phyloP scores from a whole-genome alignment of 2,888 invertebrate species.

The Abrostola tripartita region DNA sequence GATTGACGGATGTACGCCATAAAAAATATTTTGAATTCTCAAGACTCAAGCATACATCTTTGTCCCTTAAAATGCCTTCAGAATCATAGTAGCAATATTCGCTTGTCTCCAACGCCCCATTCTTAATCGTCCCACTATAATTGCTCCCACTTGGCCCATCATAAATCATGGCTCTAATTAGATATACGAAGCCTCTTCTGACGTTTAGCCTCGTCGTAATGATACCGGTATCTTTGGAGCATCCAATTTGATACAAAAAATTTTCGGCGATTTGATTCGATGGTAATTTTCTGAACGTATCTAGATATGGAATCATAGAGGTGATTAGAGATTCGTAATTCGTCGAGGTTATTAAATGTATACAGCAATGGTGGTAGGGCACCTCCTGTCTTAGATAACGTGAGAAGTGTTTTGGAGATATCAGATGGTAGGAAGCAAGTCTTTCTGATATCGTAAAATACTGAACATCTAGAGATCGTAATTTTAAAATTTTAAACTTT shows the following conservation, averaged over 20 bases:
- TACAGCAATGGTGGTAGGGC: neutral
- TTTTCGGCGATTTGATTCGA: constrained; percentile 54
- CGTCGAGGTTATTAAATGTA: constrained; percentile 34
- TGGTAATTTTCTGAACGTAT: constrained; percentile 37
- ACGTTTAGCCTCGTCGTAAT: constrained; percentile 59
- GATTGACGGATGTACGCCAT: too few species aligned
- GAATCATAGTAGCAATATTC: constrained; percentile 28
- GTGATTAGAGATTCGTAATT: constrained; percentile 43
- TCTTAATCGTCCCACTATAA: constrained; percentile 69
- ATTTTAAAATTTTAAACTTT: too few species aligned
- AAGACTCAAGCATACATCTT: neutral
- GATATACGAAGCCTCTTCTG: constrained; percentile 64
- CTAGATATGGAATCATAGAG: constrained; percentile 28
- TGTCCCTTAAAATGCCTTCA: constrained; percentile 32
- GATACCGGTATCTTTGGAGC: constrained; percentile 56
- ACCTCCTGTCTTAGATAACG: neutral
- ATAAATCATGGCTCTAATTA: constrained; percentile 77
- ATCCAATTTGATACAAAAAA: constrained; percentile 52
- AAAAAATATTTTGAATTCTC: too few species aligned
- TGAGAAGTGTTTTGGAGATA: neutral
- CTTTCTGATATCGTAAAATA: too few species aligned
- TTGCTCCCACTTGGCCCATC: constrained; percentile 70
- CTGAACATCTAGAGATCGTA: too few species aligned
- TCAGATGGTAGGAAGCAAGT: neutral
- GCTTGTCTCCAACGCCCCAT: constrained; percentile 57